Percentiles rank a stretch among this genome's conserved stretches.
Evolutionary conservation across 2,888 invertebrate genomes (phyloP).

Genomic region (Arctia plantaginis): DNA sequence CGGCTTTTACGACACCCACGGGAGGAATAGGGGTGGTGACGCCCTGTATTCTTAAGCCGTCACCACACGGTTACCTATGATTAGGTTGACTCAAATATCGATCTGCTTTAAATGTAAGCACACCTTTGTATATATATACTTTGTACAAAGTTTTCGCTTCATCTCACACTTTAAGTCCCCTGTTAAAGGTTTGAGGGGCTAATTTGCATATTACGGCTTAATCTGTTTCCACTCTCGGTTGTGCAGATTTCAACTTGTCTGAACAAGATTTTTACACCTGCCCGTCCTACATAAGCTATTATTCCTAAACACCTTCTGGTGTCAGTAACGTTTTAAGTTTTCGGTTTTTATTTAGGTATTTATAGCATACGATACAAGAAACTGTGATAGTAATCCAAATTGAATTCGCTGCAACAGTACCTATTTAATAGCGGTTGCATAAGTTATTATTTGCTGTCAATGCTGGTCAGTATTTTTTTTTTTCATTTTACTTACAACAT

Average conservation of each 20-base stretch:
- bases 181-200: slow-evolving; percentile 63
- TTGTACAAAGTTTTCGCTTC: slow-evolving; percentile 25
- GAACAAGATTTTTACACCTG: slow-evolving; percentile 61
- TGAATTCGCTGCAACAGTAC: not conserved
- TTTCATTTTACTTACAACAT: too few species aligned
- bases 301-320: not conserved
- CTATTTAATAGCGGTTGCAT: too few species aligned
- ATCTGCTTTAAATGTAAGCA: not conserved
- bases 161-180: slow-evolving; percentile 45
- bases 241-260: slow-evolving; percentile 59
- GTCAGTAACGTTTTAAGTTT: not conserved
- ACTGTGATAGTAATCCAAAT: too few species aligned
- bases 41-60: too few species aligned
- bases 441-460: too few species aligned
- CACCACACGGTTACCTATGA: too few species aligned
- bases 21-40: too few species aligned
- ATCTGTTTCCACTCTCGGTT: slow-evolving; percentile 63
- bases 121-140: not conserved
- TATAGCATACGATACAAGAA: not conserved
- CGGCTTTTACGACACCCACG: too few species aligned
- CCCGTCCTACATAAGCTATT: slow-evolving; percentile 11
- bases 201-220: slow-evolving; percentile 78
- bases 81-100: not conserved
- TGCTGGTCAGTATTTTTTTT: too few species aligned
- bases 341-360: not conserved